phyloP scores from a whole-genome alignment of 2,888 invertebrate genomes.

The Pomacea canaliculata region DNA sequence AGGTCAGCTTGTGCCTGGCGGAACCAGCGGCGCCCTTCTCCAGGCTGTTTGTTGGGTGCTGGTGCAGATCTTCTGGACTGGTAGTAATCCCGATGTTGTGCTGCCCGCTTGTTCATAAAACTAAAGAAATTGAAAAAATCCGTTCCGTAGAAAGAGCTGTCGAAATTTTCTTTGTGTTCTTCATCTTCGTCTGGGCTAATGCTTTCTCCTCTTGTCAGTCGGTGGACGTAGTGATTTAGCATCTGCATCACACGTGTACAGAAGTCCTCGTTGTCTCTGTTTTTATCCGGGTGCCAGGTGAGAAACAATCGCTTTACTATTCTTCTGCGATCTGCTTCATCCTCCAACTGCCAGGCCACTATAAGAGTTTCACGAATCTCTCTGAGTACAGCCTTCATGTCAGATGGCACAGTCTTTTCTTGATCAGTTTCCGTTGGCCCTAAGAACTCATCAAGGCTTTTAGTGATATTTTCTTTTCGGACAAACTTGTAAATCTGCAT shows the following conservation, averaged over 20 bases:
- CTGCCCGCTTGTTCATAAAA: not conserved
- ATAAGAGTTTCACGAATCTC: slow-evolving; percentile 35
- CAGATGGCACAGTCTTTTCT: not conserved
- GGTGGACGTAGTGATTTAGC: slow-evolving; percentile 33
- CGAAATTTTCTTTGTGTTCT: not conserved
- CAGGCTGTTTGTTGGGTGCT: slow-evolving; percentile 34
- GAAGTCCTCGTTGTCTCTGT: slow-evolving; percentile 34
- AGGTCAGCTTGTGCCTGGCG: slow-evolving; percentile 47
- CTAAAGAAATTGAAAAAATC: too few relatives aligned
- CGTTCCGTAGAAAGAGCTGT: not conserved
- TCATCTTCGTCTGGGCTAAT: slow-evolving; percentile 30
- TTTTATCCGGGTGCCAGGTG: slow-evolving; percentile 52
- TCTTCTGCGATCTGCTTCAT: slow-evolving; percentile 28
- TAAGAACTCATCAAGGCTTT: too few relatives aligned
- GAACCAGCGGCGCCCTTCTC: slow-evolving; percentile 46
- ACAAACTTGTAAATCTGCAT: slow-evolving; percentile 33
- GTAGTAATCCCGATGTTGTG: too few relatives aligned
- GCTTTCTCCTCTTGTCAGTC: slow-evolving; percentile 34
- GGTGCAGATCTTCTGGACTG: not conserved
- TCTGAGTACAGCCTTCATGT: slow-evolving; percentile 27
- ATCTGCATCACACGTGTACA: slow-evolving; percentile 42
- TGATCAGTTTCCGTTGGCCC: not conserved
- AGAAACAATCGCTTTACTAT: slow-evolving; percentile 41
- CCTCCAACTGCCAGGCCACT: slow-evolving; percentile 33
- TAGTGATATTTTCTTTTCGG: slow-evolving; percentile 3